Base-by-base conservation (phyloP, 2,113 vertebrate species). In the Passerina amoena region DNA sequence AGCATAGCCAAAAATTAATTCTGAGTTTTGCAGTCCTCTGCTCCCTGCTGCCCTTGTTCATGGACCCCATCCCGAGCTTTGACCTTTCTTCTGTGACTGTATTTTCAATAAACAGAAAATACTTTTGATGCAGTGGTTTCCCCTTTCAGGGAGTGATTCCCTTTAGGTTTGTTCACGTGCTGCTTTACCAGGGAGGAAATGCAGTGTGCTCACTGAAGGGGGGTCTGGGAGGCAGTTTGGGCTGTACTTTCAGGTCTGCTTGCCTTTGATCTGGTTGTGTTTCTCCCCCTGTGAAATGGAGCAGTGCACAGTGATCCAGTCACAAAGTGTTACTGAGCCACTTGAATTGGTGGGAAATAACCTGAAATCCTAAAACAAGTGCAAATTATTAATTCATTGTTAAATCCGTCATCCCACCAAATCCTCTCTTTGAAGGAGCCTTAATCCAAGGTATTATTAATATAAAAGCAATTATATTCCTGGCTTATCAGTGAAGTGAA, bases 371-470 rank as follows among this genome's bases (percentile, higher is more conserved):
- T 50, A 56, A 88, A 11, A 91, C 81, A 86, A 92, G 51, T 57
- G 21, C 44, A 71, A 33, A 69, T 82, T 25, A 60, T 92, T 81
- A 75, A 78, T 94, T 86, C 51, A 11, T 77, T 86, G 83, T 94
- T 92, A 59, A 88, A 93, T 65, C 51, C 64, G 28, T 81, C 51
- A 56, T 88, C 56, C 23, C n/a, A 82, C 20, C 53, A 83, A 88
- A 95, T 81, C 64, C 6, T 64, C 19, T 81, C 76, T 71, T 71
- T 57, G 86, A 57, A 75, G 71, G 40, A 78, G 79, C 44, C 48
- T 73, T 78, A 84, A 82, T 86, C 56, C 60, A 61, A 51, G 77
- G 56, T 89, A 78, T 91, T 80, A 86, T 88, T 92, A 61, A 57
- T 71, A 71, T 30, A 45, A 80, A 64, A 88, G 75, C 84, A 91